phyloP scores from a whole-genome alignment of 2,113 vertebrate species.

The Calcarius ornatus region DNA sequence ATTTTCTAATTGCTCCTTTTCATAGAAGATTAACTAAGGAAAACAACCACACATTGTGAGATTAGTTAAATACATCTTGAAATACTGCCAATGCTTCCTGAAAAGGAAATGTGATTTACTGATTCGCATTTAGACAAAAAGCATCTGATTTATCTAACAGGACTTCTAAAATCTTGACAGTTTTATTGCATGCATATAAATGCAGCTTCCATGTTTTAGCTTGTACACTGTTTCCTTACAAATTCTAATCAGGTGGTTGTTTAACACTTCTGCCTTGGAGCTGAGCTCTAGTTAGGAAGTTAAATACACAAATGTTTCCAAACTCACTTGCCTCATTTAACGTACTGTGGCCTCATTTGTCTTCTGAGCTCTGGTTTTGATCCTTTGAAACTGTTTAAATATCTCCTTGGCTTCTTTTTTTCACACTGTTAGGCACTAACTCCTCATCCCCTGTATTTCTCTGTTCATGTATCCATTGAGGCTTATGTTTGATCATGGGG shows the following conservation, averaged over 20 bases:
- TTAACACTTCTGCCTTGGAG: conserved; percentile 23
- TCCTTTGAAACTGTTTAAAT: conserved; percentile 5
- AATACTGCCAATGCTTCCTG: not conserved
- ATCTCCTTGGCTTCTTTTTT: not conserved
- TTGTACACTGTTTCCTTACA: not conserved
- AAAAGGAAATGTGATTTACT: conserved; percentile 7
- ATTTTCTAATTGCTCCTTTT: conserved; percentile 20
- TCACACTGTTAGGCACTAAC: not conserved
- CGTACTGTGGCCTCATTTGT: not conserved
- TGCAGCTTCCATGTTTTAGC: not conserved
- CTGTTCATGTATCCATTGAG: not conserved
- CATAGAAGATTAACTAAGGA: not conserved
- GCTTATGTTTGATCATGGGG: not conserved
- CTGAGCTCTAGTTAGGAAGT: not conserved
- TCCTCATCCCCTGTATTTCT: not conserved
- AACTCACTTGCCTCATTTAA: conserved; percentile 39
- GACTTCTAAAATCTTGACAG: not conserved
- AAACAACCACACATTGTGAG: not conserved
- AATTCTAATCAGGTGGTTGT: conserved; percentile 6
- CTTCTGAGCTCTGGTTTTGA: conserved; percentile 11
- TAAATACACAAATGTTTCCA: conserved; percentile 25
- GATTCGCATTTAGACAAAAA: not conserved
- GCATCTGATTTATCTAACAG: conserved; percentile 1
- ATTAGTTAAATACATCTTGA: conserved; percentile 17
- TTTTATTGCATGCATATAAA: conserved; percentile 1